Conservation (phyloP, 2,888 invertebrate species). For the Drosophila tripunctata region DNA sequence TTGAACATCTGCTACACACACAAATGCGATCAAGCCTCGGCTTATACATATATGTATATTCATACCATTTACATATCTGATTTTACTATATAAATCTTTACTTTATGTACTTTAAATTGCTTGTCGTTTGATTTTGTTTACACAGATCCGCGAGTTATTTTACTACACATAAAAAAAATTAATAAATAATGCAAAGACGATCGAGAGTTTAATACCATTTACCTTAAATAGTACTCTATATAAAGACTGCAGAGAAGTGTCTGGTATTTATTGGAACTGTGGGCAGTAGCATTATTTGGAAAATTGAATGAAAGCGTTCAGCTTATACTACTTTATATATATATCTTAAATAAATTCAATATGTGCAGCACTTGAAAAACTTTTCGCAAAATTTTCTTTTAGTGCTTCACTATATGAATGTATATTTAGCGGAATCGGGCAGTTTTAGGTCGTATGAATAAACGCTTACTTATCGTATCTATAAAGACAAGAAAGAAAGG, state of each 20-base stretch:
- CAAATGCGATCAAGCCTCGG: no score
- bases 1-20: conserved; percentile 23
- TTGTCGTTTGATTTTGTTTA: conserved; percentile 59
- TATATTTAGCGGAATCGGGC: conserved; percentile 14
- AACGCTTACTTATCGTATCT: conserved; percentile 9
- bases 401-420: neutral
- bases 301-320: conserved; percentile 1
- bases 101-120: conserved; percentile 56
- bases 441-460: conserved; percentile 14
- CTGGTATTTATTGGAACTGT: neutral
- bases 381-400: no score
- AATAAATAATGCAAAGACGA: conserved; percentile 24
- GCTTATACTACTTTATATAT: neutral
- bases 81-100: neutral
- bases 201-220: no score
- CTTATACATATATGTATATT: conserved; percentile 4
- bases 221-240: neutral
- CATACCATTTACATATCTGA: conserved; percentile 3
- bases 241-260: neutral
- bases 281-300: conserved; percentile 5
- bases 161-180: conserved; percentile 9
- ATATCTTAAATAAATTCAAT: no score
- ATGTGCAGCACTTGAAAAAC: no score
- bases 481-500: no score
- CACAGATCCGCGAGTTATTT: conserved; percentile 48